A percentile compares a stretch with the other conserved stretches of the same genome.
Evolutionary conservation across 2,113 vertebrate genomes (phyloP).

Genomic region (Acrocephalus kingi): DNA sequence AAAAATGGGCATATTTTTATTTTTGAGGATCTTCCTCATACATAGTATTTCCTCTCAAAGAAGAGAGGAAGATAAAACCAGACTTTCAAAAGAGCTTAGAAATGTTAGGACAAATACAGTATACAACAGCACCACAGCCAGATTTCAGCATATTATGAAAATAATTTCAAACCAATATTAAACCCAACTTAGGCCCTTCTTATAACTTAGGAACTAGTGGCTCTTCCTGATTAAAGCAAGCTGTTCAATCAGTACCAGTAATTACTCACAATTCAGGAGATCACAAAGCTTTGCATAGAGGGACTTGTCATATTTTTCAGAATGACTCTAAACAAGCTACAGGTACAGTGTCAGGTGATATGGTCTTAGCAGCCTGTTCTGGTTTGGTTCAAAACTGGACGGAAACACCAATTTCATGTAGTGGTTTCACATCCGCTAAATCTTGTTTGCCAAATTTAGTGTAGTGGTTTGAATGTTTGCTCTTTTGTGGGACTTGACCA

Average conservation of each 20-base stretch:
- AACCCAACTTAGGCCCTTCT: not conserved
- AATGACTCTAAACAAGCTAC: not conserved
- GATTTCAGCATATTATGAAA: not conserved
- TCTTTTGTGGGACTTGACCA: no score
- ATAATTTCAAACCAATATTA: not conserved
- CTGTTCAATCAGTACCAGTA: not conserved
- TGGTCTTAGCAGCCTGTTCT: not conserved
- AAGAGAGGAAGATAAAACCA: not conserved
- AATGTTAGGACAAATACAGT: not conserved
- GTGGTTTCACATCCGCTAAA: no score
- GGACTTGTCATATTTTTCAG: not conserved
- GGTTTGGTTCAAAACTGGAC: no score
- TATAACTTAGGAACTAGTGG: not conserved
- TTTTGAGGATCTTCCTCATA: not conserved
- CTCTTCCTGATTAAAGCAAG: not conserved
- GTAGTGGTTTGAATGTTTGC: no score
- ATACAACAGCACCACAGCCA: not conserved
- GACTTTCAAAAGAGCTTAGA: not conserved
- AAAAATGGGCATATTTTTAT: not conserved
- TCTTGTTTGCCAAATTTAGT: no score
- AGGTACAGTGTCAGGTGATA: not conserved
- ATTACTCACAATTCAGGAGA: not conserved
- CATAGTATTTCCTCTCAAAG: not conserved
- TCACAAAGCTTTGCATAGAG: not conserved
- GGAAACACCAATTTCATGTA: no score